Evolutionary conservation across 2,888 invertebrate species (phyloP).

Genomic region (Biston stratarius): DNA sequence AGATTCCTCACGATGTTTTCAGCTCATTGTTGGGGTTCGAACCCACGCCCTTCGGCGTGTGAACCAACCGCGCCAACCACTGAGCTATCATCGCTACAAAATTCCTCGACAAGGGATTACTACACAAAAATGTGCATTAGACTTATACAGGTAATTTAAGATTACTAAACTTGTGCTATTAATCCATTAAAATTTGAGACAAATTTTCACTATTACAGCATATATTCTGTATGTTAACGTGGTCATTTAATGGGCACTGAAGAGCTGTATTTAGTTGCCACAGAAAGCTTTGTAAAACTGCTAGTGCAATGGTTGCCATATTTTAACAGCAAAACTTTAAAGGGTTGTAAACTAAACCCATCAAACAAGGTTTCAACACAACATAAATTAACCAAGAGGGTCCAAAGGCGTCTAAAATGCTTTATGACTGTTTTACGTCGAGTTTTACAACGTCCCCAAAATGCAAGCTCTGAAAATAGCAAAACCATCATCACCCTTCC

Average conservation of each 20-base stretch:
- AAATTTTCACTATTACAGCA: no score
- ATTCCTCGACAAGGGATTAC: no score
- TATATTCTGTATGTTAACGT: background rate
- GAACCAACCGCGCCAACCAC: no score
- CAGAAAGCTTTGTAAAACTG: slow-evolving; percentile 1
- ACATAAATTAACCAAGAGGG: slow-evolving; percentile 31
- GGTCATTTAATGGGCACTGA: background rate
- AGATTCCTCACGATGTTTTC: no score
- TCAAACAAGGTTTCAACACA: slow-evolving; percentile 33
- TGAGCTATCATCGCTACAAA: no score
- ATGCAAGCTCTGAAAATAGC: slow-evolving; percentile 30
- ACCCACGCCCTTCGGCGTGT: no score
- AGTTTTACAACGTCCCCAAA: slow-evolving; percentile 30
- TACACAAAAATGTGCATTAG: no score
- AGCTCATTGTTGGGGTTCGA: no score
- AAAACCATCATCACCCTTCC: slow-evolving; percentile 32
- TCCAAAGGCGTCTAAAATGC: slow-evolving; percentile 28
- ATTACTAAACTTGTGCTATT: no score
- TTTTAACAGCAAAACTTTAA: slow-evolving; percentile 16
- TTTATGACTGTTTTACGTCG: slow-evolving; percentile 29
- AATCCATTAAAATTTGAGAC: no score
- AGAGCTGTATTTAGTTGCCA: background rate
- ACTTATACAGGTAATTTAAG: no score
- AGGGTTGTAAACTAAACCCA: slow-evolving; percentile 23
- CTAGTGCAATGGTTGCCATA: slow-evolving; percentile 13